phyloP scores from a whole-genome alignment of 2,797 vertebrate genomes.

The Gephyroberyx darwinii region DNA sequence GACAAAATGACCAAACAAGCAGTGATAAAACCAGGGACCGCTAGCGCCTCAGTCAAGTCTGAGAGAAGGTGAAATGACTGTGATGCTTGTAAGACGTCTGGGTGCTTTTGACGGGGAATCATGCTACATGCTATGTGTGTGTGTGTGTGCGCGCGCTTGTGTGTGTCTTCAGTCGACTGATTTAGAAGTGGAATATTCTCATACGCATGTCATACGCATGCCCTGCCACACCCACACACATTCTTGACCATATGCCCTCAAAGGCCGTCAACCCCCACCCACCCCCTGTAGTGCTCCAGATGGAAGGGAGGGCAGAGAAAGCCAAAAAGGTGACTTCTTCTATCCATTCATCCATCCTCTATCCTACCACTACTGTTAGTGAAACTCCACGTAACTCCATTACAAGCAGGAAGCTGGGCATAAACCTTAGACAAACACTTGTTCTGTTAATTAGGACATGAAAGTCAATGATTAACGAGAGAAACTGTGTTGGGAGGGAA shows the following conservation, averaged over 20 bases:
- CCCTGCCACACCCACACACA: constrained; percentile 8
- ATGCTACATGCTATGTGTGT: not conserved
- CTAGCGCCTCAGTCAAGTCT: not conserved
- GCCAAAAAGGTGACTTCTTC: constrained; percentile 23
- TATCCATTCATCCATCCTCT: not conserved
- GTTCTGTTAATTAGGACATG: not conserved
- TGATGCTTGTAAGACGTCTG: not conserved
- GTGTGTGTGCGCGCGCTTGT: not conserved
- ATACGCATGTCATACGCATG: not conserved
- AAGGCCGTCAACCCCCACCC: constrained; percentile 33
- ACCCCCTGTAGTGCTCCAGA: constrained; percentile 39
- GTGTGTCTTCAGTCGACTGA: constrained; percentile 16
- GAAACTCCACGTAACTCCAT: not conserved
- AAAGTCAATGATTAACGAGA: constrained; percentile 33
- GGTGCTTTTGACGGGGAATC: constrained; percentile 5
- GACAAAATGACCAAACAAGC: constrained; percentile 37
- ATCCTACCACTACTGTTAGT: not conserved
- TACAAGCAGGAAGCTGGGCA: not conserved
- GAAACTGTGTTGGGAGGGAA: not conserved
- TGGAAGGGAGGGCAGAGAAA: constrained; percentile 24
- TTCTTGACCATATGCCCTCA: constrained; percentile 26
- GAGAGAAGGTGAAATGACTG: not conserved
- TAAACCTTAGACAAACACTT: not conserved
- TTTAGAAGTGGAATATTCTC: constrained; percentile 25
- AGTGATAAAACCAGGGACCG: constrained; percentile 18